These are phyloP conservation scores for Toxostoma redivivum DNA, from an alignment of 2,113 vertebrate genomes.

Conservation along the genomic window DNA sequence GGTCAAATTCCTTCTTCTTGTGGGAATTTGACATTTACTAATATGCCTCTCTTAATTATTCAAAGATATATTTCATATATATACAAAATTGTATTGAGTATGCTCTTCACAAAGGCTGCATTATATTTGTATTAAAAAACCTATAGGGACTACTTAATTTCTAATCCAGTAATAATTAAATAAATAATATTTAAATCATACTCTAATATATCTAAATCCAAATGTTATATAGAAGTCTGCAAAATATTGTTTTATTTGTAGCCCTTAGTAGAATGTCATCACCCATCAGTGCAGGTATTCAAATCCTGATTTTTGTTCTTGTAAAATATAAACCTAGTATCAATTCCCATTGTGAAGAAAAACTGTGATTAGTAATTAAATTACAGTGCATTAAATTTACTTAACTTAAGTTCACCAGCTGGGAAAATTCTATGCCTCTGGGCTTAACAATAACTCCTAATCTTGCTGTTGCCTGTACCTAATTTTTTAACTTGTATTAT, in stretches of 20 bases:
- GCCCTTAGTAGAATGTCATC: slow-evolving; percentile 10
- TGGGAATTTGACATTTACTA: slow-evolving; percentile 75
- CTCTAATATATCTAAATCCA: slow-evolving; percentile 19
- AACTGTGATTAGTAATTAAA: slow-evolving; percentile 78
- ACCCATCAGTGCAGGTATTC: slow-evolving; percentile 36
- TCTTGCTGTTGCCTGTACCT: slow-evolving; percentile 61
- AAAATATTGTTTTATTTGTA: slow-evolving; percentile 47
- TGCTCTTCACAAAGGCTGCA: not conserved
- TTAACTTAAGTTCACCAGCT: slow-evolving; percentile 76
- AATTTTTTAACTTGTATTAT: slow-evolving; percentile 57
- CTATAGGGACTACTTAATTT: slow-evolving; percentile 10
- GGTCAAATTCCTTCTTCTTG: slow-evolving; percentile 68
- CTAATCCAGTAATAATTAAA: slow-evolving; percentile 63
- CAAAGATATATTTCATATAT: slow-evolving; percentile 13
- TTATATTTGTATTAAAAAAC: not conserved
- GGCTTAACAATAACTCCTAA: slow-evolving; percentile 74
- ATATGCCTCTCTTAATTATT: slow-evolving; percentile 66
- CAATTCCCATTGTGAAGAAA: slow-evolving; percentile 69
- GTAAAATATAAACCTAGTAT: slow-evolving; percentile 60
- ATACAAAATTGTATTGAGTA: slow-evolving; percentile 12
- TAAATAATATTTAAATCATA: slow-evolving; percentile 55
- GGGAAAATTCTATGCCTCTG: slow-evolving; percentile 70
- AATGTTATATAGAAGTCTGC: slow-evolving; percentile 29
- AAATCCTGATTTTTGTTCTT: slow-evolving; percentile 54
- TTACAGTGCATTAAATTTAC: slow-evolving; percentile 78